Percentiles rank a stretch among this genome's conserved stretches.
These are phyloP conservation scores for Rattus norvegicus DNA, from an alignment of 2,113 vertebrate genomes.

Conservation along the genomic window GRCr8 NC_086020.1:116121501-116122000, in stretches of 20 bases:
- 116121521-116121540: neutral
- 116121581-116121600: neutral
- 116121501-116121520: neutral
- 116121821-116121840: neutral
- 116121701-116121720: neutral
- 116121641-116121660: neutral
- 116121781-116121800: neutral
- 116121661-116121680: too few species aligned
- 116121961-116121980: neutral
- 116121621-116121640: neutral
- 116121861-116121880: neutral
- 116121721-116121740: neutral
- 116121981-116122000: neutral
- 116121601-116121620: neutral
- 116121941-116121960: neutral
- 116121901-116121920: neutral
- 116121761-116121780: neutral
- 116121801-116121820: neutral
- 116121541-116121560: neutral
- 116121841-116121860: neutral
- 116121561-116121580: neutral
- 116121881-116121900: neutral
- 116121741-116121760: neutral
- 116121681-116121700: too few species aligned
- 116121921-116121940: neutral